Evolutionary conservation across 2,888 invertebrate genomes (phyloP), one percentile per base, ranked within the genome.

Genomic region (Hydraecia micacea): DNA sequence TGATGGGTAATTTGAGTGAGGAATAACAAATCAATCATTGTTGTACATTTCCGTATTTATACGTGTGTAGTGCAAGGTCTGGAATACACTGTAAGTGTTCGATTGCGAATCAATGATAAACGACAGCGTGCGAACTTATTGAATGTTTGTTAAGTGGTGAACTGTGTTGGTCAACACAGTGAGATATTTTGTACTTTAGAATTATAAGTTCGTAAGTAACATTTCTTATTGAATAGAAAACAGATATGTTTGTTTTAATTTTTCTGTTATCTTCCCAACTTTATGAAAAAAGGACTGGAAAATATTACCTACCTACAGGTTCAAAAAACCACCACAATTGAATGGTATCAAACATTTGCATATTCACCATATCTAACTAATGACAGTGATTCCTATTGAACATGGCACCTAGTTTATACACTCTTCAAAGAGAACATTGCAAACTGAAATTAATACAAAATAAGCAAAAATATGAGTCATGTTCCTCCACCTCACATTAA

Each of bases 1-100:
- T 67, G 62, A 60, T 72, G 67, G 67, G 55, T 58, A 18, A 67
- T 70, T 75, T 21, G 39, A 71, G 73, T 55, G 65, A 49, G 65
- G 73, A 74, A 71, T 65, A 55, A 83, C 83, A 86, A 84, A 78
- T 63, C 78, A 78, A 83, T 86, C 55, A 7, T 21, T 42, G 55
- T 36, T 32, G 32, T 46, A 25, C 11, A 2, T 62, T 83, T 84
- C 84, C 73, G 71, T 62, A 36, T 81, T 71, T 39, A 13, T n/a
- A 15, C 71, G 49, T 39, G 52, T 49, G 25, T 42, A 15, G 58
- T 18, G 18, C 58, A 55, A 83, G 28, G 28, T 39, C 36, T 62
- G 63, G 4, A 15, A 28, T 42, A 75, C n/a, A 28, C 15, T 55
- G 28, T 42, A 58, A 69, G 46, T 32, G 52, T 67, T 70, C 58